These are phyloP conservation scores for Myiozetetes cayanensis DNA, from an alignment of 2,113 vertebrate genomes.

Conservation along the genomic window DNA sequence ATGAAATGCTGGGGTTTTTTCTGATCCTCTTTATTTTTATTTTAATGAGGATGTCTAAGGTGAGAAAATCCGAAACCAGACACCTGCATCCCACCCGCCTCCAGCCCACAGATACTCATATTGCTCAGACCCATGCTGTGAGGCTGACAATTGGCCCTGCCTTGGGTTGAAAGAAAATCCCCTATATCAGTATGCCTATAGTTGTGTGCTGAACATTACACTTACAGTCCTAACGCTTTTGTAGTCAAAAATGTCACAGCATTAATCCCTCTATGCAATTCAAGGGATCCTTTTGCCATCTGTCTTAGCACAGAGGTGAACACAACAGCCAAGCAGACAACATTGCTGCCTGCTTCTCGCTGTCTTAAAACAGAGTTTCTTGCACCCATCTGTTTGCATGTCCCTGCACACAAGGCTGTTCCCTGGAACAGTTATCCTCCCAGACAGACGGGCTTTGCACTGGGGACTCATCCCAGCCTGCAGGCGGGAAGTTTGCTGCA, in stretches of 20 bases:
- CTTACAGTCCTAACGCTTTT: fast-evolving
- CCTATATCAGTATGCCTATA: not conserved
- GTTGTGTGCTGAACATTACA: not conserved
- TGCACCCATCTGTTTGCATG: not conserved
- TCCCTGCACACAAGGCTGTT: not conserved
- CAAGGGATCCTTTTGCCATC: not conserved
- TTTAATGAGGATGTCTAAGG: not conserved
- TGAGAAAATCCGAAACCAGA: not conserved
- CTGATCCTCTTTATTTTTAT: not conserved
- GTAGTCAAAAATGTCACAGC: not conserved
- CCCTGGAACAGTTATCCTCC: not conserved
- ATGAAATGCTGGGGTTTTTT: not conserved
- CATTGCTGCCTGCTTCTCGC: not conserved
- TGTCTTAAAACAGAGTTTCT: not conserved
- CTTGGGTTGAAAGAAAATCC: not conserved
- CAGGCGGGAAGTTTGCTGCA: not conserved
- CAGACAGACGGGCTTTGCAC: not conserved
- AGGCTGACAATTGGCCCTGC: not conserved
- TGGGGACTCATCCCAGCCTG: not conserved
- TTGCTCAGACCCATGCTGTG: not conserved
- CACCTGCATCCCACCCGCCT: not conserved
- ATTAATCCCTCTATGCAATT: not conserved
- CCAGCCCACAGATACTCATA: not conserved
- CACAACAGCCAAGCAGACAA: not conserved
- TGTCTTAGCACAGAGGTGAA: not conserved